These are phyloP conservation scores for Mustela erminea DNA, from an alignment of 2,797 vertebrate genomes.

Conservation along the genomic window DNA sequence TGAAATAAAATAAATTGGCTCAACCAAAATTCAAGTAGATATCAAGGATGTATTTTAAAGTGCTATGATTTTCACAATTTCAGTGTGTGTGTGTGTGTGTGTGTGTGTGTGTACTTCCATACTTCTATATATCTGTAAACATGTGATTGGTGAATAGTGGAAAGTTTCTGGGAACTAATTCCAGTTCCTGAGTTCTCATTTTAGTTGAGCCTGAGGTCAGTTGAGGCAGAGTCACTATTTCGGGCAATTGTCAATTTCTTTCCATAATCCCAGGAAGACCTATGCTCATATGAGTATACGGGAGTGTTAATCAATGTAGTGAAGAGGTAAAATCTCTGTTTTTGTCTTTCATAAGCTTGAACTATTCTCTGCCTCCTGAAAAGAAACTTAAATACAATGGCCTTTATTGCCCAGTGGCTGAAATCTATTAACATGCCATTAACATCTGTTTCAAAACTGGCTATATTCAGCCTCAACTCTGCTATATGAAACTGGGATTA, in stretches of 20 bases:
- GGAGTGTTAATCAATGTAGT: neutral
- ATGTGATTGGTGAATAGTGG: neutral
- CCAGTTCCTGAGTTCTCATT: slow-evolving; percentile 35
- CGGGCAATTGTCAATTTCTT: neutral
- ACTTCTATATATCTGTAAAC: neutral
- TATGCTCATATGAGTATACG: neutral
- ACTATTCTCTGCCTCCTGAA: neutral
- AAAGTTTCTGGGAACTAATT: slow-evolving; percentile 43
- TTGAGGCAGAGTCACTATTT: neutral
- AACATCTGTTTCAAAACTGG: neutral
- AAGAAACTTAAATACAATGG: neutral
- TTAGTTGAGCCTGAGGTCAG: neutral
- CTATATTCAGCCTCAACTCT: neutral
- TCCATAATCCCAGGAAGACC: neutral
- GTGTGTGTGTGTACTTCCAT: neutral
- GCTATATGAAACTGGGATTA: neutral
- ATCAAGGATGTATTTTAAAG: slow-evolving; percentile 36
- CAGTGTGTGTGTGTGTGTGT: neutral
- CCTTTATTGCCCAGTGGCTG: neutral
- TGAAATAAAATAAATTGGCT: neutral
- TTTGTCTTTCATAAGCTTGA: slow-evolving; percentile 9
- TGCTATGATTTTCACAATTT: neutral
- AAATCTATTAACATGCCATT: slow-evolving; percentile 3
- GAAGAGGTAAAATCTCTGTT: neutral
- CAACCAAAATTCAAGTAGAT: neutral